phyloP scores from a whole-genome alignment of 1,140 invertebrate species.

The Ectropis grisescens region DNA sequence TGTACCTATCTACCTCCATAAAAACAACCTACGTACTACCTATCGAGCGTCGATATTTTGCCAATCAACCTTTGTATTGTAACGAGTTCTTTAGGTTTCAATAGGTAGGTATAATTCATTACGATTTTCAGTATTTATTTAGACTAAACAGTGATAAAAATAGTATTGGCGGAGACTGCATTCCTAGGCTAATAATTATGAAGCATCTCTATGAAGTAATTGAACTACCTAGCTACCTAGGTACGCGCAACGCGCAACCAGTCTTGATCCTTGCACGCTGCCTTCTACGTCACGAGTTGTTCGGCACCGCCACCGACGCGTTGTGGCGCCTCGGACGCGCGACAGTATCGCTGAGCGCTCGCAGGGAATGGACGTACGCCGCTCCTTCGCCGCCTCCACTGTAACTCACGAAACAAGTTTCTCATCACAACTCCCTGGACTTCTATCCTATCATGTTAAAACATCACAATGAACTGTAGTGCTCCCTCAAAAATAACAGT shows the following conservation, averaged over 20 bases:
- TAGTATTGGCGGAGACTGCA: too few relatives aligned
- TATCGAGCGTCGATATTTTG: too few relatives aligned
- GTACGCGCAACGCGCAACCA: slow-evolving; percentile 18
- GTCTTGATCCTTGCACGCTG: slow-evolving; percentile 30
- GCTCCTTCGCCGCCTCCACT: slow-evolving; percentile 7
- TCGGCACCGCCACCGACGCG: slow-evolving; percentile 40
- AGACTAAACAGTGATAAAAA: too few relatives aligned
- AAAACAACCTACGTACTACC: too few relatives aligned
- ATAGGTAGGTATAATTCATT: too few relatives aligned
- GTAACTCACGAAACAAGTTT: slow-evolving; percentile 56
- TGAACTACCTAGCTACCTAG: too few relatives aligned
- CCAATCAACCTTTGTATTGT: too few relatives aligned
- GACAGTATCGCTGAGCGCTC: slow-evolving; percentile 37
- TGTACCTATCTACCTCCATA: too few relatives aligned
- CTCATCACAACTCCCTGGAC: slow-evolving; percentile 11
- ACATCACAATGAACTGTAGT: slow-evolving; percentile 33
- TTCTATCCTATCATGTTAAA: slow-evolving; percentile 15
- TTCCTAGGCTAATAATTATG: too few relatives aligned
- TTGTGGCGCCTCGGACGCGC: not conserved
- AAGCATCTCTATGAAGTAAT: too few relatives aligned
- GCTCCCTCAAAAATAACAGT: slow-evolving; percentile 19
- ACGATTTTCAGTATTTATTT: too few relatives aligned
- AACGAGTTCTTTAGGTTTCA: too few relatives aligned
- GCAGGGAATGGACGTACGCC: slow-evolving; percentile 33
- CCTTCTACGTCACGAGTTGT: slow-evolving; percentile 22